Evolutionary conservation across 1,140 invertebrate genomes (phyloP), one percentile per base, ranked within the genome.

Genomic region (Trissolcus basalis): DNA sequence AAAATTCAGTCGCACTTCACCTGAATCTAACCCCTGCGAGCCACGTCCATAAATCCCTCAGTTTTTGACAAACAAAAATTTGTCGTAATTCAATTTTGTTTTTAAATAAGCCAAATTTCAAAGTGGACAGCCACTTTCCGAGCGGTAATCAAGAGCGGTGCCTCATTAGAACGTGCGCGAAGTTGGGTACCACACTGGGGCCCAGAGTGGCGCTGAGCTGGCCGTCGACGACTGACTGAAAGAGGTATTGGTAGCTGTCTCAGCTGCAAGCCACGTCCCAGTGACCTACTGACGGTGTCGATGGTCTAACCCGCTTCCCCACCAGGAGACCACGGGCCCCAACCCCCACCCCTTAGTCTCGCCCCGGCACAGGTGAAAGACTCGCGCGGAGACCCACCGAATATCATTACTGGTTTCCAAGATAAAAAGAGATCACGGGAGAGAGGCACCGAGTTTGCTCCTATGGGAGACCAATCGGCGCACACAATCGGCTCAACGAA

Each of bases 231-330:
- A 81, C 73, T 77, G 72, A 79, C 78, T 82, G 79, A 78, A 77
- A 71, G 76, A 71, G 67, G 79, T 79, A 82, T 78, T 82, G 80
- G 78, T 84, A 82, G 80, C 80, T 83, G 80, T 83, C 82, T 78
- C 84, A 82, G 79, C 85, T 75, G 51, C 71, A 63, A 77, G 68
- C 82, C 82, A 77, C 82, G 87, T 86, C 85, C 87, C 80, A 88
- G 81, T 88, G 86, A 88, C 87, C 87, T 87, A 88, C 87, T 88
- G 64, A 32, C 67, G 54, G 67, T 68, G 80, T 73, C 70, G 60
- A 56, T 53, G 58, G 55, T 65, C 50, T 68, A 60, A 70, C 69
- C 70, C 49, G 36, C 47, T 54, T 36, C 72, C 53, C 60, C 49
- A 14, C 54, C 51, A 59, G 33, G 56, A 47, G 71, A 43, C 53